phyloP scores from a whole-genome alignment of 2,113 vertebrate genomes.

The Phylloscopus whistleri region DNA sequence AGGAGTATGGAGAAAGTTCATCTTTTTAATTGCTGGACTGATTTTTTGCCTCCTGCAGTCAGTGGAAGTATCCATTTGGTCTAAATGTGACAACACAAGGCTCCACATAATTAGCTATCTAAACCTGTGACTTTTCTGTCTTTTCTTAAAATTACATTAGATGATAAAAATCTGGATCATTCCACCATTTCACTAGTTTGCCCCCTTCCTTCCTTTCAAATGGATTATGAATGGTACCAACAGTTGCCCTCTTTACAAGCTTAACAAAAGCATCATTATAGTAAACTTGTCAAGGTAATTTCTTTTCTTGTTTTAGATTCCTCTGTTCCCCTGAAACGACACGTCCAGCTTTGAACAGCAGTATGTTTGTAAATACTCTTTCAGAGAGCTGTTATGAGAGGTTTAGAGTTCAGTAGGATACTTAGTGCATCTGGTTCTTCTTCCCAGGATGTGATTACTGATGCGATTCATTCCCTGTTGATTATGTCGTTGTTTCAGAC shows the following conservation, averaged over 20 bases:
- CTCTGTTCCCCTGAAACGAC: neutral
- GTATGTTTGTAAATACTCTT: slow-evolving; percentile 6
- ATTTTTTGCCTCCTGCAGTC: neutral
- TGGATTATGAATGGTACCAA: neutral
- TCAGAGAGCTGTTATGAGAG: neutral
- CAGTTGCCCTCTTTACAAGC: neutral
- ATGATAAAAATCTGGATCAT: neutral
- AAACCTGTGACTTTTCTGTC: neutral
- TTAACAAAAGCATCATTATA: neutral
- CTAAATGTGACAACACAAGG: neutral
- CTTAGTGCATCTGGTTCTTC: neutral
- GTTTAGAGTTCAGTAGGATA: neutral
- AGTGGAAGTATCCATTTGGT: neutral
- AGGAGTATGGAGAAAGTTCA: neutral
- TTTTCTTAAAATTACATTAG: neutral
- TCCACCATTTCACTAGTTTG: neutral
- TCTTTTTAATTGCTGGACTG: neutral
- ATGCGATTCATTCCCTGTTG: neutral
- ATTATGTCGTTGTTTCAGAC: neutral
- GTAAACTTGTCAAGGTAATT: neutral
- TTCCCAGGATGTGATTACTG: neutral
- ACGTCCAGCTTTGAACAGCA: neutral
- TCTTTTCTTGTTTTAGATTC: neutral
- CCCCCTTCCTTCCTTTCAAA: neutral
- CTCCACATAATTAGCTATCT: neutral